Percentiles rank a stretch among this genome's conserved stretches.
Evolutionary conservation across 2,888 invertebrate genomes (phyloP).

Genomic region (Pristionchus fissidentatus): DNA sequence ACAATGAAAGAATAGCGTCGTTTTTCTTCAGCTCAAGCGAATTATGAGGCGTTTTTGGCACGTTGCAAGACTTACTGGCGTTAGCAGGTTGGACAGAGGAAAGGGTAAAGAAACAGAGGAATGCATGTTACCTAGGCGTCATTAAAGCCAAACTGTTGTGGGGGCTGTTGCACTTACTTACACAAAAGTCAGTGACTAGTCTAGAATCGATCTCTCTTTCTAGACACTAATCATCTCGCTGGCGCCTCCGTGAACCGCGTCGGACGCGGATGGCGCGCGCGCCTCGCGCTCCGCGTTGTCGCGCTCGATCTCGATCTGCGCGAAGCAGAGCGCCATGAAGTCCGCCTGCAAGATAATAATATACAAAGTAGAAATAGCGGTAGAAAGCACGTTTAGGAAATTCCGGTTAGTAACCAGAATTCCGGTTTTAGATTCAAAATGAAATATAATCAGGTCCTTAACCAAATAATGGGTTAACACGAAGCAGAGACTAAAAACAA

Average conservation of each 20-base stretch:
- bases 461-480: background rate
- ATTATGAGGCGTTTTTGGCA: slow-evolving; percentile 10
- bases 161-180: background rate
- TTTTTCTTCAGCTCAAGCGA: background rate
- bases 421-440: background rate
- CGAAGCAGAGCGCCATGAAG: slow-evolving; percentile 93
- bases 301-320: slow-evolving; percentile 63
- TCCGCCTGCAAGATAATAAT: slow-evolving; percentile 84
- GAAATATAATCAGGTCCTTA: background rate
- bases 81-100: background rate
- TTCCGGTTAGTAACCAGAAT: background rate
- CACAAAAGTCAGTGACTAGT: background rate
- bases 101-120: background rate
- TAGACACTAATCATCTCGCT: slow-evolving; percentile 21
- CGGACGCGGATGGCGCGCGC: background rate
- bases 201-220: no score
- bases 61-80: background rate
- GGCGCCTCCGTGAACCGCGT: background rate
- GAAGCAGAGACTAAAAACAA: background rate
- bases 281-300: slow-evolving; percentile 27
- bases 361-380: no score
- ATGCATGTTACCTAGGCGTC: slow-evolving; percentile 20
- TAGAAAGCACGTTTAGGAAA: background rate
- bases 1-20: no score
- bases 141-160: slow-evolving; percentile 18